Evolutionary conservation across 2,113 vertebrate genomes (phyloP), one percentile per base, ranked within the genome.

Genomic region (Rhea pennata): DNA sequence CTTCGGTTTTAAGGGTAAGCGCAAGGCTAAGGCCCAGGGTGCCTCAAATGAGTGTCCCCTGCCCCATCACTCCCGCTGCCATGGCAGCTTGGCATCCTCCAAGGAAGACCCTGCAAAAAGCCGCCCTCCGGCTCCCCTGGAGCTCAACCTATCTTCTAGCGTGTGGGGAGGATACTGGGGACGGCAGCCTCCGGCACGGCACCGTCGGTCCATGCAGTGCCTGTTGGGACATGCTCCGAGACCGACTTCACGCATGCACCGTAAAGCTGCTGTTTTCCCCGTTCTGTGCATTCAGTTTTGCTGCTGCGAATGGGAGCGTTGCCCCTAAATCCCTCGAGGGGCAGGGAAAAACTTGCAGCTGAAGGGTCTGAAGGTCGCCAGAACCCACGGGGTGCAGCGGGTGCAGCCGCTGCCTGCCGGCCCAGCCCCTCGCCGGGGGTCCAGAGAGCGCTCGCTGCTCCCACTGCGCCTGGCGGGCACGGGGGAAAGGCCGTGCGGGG

Each of bases 401-500:
- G 9, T 40, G 15, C 26, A 12, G 64, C 66, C 33, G 17, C 66
- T 46, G 27, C 17, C 40, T 26, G 44, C 40, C 10, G 62, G 33
- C 48, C 61, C 0, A 0, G 39, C 10, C 9, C 62, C 44, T 39
- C 36, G 42, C 2, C 12, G 23, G 22, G 14, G 33, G 20, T 69
- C 27, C 44, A 29, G 42, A 26, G 29, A 26, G 23, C 16, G 4
- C 50, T 2, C 16, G 5, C 50, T 2, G 5, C n/a, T 86, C 66
- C 40, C 1, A 0, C 66, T 2, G 4, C 42, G 46, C 53, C 50
- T 0, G 1, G 74, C 51, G 0, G 0, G 4, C 2, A 26, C 29
- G 23, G 17, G 0, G 1, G 48, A 20, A 59, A 22, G 39, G 29
- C 29, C 0, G 3, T 6, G 1, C 1, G 1, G 33, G 53, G 48